phyloP scores from a whole-genome alignment of 2,113 vertebrate genomes.

The Rhinolophus sinicus region DNA sequence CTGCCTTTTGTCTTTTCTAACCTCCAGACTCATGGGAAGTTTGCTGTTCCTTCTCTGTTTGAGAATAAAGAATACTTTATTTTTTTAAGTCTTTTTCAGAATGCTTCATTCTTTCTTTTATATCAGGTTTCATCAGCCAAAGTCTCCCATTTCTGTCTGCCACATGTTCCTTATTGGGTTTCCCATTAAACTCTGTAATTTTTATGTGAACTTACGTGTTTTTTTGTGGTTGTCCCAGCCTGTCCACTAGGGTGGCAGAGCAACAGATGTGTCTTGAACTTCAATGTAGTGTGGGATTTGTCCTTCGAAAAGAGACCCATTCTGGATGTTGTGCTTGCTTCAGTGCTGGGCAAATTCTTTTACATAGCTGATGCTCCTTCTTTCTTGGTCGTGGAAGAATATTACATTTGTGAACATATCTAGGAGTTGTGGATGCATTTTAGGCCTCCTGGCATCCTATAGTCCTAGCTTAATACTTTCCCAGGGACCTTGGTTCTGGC shows the following conservation, averaged over 20 bases:
- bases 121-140: not conserved
- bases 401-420: not conserved
- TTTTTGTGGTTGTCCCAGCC: not conserved
- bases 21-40: not conserved
- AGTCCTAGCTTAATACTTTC: not conserved
- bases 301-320: not conserved
- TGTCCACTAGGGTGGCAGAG: not conserved
- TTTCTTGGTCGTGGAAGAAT: not conserved
- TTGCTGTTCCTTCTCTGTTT: not conserved
- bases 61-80: not conserved
- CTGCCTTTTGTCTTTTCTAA: not conserved
- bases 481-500: not conserved
- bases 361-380: not conserved
- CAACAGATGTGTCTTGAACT: not conserved
- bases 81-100: not conserved
- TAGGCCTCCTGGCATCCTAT: not conserved
- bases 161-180: not conserved
- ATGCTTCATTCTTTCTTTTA: not conserved
- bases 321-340: not conserved
- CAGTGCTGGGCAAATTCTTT: no score
- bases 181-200: not conserved
- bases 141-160: not conserved
- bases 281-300: not conserved
- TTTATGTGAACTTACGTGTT: not conserved
- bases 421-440: no score